phyloP scores from a whole-genome alignment of 1,140 invertebrate species.

The Zophobas morio region DNA sequence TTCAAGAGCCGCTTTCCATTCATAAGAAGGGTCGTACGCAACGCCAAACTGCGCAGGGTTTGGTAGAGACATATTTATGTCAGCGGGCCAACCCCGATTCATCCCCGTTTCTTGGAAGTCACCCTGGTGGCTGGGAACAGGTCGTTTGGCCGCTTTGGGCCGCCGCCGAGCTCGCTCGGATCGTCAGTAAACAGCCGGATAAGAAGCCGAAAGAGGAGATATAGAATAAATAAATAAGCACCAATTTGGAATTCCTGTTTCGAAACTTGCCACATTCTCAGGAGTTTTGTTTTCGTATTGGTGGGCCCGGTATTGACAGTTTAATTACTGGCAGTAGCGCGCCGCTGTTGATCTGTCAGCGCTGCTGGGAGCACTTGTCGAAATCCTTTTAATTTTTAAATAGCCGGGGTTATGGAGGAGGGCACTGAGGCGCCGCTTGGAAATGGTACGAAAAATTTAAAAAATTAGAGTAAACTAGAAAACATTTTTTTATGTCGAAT shows the following conservation, averaged over 20 bases:
- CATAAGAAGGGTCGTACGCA: conserved; percentile 2
- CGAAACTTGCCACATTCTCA: conserved; percentile 19
- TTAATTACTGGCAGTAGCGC: conserved; percentile 26
- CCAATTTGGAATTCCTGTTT: conserved; percentile 41
- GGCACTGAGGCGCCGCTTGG: too few relatives aligned
- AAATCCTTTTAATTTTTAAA: conserved; percentile 34
- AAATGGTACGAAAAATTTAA: too few relatives aligned
- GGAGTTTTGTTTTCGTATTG: background rate
- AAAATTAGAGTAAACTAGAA: too few relatives aligned
- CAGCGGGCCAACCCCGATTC: conserved; percentile 38
- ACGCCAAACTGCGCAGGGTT: conserved; percentile 1
- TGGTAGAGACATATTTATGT: conserved; percentile 36
- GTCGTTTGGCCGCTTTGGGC: conserved; percentile 29
- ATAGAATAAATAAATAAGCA: conserved; percentile 41
- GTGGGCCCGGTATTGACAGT: conserved; percentile 8
- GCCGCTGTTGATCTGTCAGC: background rate
- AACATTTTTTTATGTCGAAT: too few relatives aligned
- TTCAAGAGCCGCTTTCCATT: background rate
- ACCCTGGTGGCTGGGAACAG: conserved; percentile 36
- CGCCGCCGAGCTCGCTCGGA: conserved; percentile 29
- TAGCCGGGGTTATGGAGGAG: background rate
- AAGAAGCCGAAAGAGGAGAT: conserved; percentile 41
- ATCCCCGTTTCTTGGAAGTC: conserved; percentile 37
- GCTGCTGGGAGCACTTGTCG: background rate
- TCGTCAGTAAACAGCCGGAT: conserved; percentile 36